These are phyloP conservation scores for Embidobia sp. DNA, from an alignment of 2,888 invertebrate species.

Conservation along the genomic window DNA sequence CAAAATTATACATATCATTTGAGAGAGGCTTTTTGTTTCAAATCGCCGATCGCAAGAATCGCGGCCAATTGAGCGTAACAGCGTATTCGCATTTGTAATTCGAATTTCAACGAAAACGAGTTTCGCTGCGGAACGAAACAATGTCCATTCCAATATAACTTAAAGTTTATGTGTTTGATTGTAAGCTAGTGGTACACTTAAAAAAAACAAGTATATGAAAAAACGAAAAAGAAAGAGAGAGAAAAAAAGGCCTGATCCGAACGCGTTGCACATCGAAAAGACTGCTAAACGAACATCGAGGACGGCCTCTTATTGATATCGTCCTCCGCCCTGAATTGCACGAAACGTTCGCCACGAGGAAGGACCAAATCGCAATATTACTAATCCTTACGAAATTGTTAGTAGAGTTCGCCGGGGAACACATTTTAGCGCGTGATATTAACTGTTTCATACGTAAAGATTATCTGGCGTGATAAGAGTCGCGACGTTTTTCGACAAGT, in stretches of 20 bases:
- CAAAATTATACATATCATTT: conserved; percentile 63
- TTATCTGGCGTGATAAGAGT: conserved; percentile 25
- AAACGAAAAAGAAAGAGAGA: conserved; percentile 6
- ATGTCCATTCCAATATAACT: conserved; percentile 70
- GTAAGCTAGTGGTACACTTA: conserved; percentile 62
- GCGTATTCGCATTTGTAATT: conserved; percentile 59
- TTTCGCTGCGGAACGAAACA: conserved; percentile 65
- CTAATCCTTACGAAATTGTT: conserved; percentile 53
- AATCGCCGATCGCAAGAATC: conserved; percentile 47
- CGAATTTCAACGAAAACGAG: conserved; percentile 62
- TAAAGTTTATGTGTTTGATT: conserved; percentile 65
- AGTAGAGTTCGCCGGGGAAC: conserved; percentile 48
- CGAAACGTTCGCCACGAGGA: conserved; percentile 35
- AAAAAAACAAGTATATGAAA: conserved; percentile 21
- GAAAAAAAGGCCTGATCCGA: conserved; percentile 58
- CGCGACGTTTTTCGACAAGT: too few species aligned
- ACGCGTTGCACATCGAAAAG: conserved; percentile 62
- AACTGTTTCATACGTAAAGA: conserved; percentile 44
- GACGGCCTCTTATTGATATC: conserved; percentile 56
- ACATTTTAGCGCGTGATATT: conserved; percentile 55
- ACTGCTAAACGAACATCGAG: conserved; percentile 57
- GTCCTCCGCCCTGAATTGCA: conserved; percentile 32
- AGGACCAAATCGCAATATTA: conserved; percentile 60
- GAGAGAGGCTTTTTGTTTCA: conserved; percentile 45
- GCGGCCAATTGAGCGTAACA: conserved; percentile 38